These are phyloP conservation scores for Neoniphon sammara DNA, from an alignment of 2,797 vertebrate species.

Conservation along the genomic window DNA sequence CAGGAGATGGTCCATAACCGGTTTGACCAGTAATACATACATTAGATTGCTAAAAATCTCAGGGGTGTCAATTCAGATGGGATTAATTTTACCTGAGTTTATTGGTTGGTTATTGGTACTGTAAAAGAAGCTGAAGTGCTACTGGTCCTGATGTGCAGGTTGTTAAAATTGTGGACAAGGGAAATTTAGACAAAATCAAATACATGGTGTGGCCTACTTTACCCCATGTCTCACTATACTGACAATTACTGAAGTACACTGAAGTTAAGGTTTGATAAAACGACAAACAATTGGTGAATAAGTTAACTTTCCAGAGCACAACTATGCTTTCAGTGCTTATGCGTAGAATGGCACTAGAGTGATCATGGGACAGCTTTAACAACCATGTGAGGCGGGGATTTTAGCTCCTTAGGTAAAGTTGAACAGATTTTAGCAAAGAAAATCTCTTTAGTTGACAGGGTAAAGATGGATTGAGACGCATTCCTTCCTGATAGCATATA, in stretches of 20 bases:
- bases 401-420: slow-evolving; percentile 41
- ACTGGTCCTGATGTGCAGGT: no score
- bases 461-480: slow-evolving; percentile 22
- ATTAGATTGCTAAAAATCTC: no score
- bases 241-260: neutral
- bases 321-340: neutral
- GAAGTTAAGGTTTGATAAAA: neutral
- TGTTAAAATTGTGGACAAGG: no score
- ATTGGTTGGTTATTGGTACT: no score
- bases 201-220: no score
- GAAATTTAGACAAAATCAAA: no score
- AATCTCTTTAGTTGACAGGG: slow-evolving; percentile 22
- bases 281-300: neutral
- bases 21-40: no score
- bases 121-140: no score
- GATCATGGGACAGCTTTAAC: slow-evolving; percentile 58
- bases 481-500: neutral
- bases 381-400: slow-evolving; percentile 59
- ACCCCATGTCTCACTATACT: no score
- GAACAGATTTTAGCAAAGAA: slow-evolving; percentile 36
- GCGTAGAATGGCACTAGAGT: slow-evolving; percentile 9
- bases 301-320: neutral
- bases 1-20: no score
- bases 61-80: no score
- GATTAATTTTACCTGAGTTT: no score